Evolutionary conservation across 2,797 vertebrate genomes (phyloP).

Genomic region (Tragelaphus eurycerus): DNA sequence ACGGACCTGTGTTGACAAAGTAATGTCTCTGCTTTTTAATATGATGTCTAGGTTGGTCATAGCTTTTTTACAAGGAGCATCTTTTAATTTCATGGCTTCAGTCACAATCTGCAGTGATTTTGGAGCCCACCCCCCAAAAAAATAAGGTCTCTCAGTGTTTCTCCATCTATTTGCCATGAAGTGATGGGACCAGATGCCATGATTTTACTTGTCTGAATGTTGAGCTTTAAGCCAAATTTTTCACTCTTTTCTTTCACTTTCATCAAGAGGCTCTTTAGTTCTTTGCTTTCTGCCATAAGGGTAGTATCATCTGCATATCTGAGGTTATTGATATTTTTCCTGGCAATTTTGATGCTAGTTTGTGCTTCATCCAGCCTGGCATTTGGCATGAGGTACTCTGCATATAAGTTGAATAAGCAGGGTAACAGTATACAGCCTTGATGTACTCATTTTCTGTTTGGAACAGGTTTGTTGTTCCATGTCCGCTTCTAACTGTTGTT

Average conservation of each 20-base stretch:
- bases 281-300: not conserved
- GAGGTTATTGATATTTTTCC: not conserved
- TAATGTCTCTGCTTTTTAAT: not conserved
- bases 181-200: not conserved
- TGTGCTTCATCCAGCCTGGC: not conserved
- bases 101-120: not conserved
- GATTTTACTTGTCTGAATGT: not conserved
- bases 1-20: not conserved
- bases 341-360: not conserved
- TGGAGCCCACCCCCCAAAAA: not conserved
- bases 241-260: not conserved
- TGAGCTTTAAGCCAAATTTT: not conserved
- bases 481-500: not conserved
- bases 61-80: not conserved
- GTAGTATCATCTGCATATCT: not conserved
- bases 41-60: not conserved
- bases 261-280: not conserved
- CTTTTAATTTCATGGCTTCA: not conserved
- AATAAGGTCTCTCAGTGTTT: not conserved
- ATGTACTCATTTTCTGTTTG: not conserved
- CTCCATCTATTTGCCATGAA: too few species aligned
- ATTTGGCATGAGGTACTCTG: rapidly evolving
- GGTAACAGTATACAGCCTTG: not conserved
- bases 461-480: not conserved
- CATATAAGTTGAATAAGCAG: not conserved